phyloP scores from a whole-genome alignment of 2,113 vertebrate genomes.

The Epinephelus fuscoguttatus region DNA sequence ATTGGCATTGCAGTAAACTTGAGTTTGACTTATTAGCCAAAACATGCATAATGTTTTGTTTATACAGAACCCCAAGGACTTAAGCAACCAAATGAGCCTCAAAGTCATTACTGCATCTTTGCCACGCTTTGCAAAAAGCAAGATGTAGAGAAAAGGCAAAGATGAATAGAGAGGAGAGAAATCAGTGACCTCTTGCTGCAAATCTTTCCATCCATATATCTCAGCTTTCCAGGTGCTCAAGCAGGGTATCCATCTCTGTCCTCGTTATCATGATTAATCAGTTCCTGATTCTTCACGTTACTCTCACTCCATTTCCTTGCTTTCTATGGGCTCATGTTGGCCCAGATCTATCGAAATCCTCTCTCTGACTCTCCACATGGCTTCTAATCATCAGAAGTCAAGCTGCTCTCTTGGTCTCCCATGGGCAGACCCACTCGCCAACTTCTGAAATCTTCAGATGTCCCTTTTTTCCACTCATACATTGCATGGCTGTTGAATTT shows the following conservation, averaged over 20 bases:
- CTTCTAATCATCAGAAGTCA: conserved; percentile 26
- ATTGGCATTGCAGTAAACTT: conserved; percentile 17
- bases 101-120: conserved; percentile 21
- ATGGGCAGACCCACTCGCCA: neutral
- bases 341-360: conserved; percentile 25
- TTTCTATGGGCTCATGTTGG: conserved; percentile 12
- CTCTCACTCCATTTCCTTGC: conserved; percentile 37
- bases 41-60: conserved; percentile 37
- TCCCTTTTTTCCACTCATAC: neutral
- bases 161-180: conserved; percentile 17
- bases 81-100: conserved; percentile 13
- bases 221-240: conserved; percentile 41
- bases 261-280: conserved; percentile 68
- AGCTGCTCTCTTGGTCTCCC: conserved; percentile 10
- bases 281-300: conserved; percentile 42
- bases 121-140: conserved; percentile 11
- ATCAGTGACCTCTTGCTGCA: conserved; percentile 24
- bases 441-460: conserved; percentile 33
- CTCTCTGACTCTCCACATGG: conserved; percentile 17
- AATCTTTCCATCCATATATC: conserved; percentile 59
- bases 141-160: conserved; percentile 20
- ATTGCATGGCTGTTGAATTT: conserved; percentile 17
- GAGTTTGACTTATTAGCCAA: conserved; percentile 16
- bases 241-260: conserved; percentile 68
- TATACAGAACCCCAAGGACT: conserved; percentile 2